A percentile compares a stretch with the other conserved stretches of the same genome.
These are phyloP conservation scores for Orbicella faveolata DNA, from an alignment of 64 coral and sea anemone species.

Conservation along the genomic window DNA sequence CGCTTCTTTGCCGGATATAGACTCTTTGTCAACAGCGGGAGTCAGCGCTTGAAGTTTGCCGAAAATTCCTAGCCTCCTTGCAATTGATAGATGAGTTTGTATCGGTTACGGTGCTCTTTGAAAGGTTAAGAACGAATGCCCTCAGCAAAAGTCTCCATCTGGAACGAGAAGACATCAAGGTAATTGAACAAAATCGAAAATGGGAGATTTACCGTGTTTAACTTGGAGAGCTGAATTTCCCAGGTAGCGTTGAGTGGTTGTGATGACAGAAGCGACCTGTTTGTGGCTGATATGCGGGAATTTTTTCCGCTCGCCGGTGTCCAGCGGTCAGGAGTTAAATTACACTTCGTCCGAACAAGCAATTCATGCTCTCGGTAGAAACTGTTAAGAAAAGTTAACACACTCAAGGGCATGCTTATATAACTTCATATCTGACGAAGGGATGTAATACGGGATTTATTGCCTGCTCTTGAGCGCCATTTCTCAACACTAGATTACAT, in stretches of 20 bases:
- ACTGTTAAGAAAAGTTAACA: background rate
- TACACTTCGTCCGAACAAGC: background rate
- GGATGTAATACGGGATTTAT: background rate
- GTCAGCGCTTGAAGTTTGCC: constrained; percentile 31
- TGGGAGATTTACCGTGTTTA: background rate
- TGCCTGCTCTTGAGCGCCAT: background rate
- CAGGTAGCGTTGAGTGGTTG: background rate
- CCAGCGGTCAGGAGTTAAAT: constrained; percentile 1
- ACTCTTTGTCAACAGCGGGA: constrained; percentile 44
- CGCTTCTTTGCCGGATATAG: constrained; percentile 26
- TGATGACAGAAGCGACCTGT: constrained; percentile 31
- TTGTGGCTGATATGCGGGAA: constrained; percentile 17
- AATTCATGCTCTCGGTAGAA: constrained; percentile 27
- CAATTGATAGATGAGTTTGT: constrained; percentile 27
- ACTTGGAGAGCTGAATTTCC: background rate
- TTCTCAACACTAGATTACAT: background rate
- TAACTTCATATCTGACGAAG: background rate
- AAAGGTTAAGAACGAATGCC: constrained; percentile 23
- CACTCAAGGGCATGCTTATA: background rate
- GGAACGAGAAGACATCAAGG: background rate
- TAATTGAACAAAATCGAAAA: background rate
- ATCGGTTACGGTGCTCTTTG: constrained; percentile 17
- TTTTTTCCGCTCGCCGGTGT: background rate
- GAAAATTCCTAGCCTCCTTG: constrained; percentile 8
- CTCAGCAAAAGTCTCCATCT: background rate